Evolutionary conservation across 2,797 vertebrate species (phyloP), one percentile per base, ranked within the genome.

Genomic region (Liasis olivaceus): DNA sequence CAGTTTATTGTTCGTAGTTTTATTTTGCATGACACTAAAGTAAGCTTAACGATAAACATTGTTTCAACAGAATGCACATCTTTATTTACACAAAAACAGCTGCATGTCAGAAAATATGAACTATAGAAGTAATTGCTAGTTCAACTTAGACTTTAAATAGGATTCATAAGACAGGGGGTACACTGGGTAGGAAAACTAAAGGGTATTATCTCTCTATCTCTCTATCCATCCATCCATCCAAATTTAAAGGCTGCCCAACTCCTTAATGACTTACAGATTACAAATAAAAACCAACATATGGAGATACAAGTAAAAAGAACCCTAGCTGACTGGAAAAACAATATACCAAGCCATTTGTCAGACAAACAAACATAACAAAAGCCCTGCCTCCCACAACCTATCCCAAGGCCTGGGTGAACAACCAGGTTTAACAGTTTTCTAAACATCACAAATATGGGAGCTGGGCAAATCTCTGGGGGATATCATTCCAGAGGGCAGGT

Each of bases 1-100:
- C 54, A 62, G 3, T 94, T 95, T 60, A 86, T 26, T 88, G 62
- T 88, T 92, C 90, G 47, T 47, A 94, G 20, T 81, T 95, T 95
- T 94, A 93, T 96, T 96, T 87, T 31, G 88, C 0, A 87, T 58
- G 91, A 90, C n/a, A 93, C 36, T 93, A 84, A 62, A 12, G 85
- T 59, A 92, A 54, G 24, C 2, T 6, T 60, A 56, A 42, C 60
- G 51, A 84, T 59, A 86, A 84, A 63, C 26, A 94, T 15, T 0
- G 0, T 60, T 93, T 95, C 84, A 94, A 91, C 56, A 94, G 42
- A 94, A 94, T 42, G 95, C 60, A 95, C 93, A 91, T 77, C 8
- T 42, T 77, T 85, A 91, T 86, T 94, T 94, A 89, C 22, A 17
- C 4, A 64, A 2, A 92, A 63, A 4, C 26, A 91, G 66, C 85